These are phyloP conservation scores for Tympanuchus pallidicinctus DNA, from an alignment of 2,113 vertebrate species.

Conservation along the genomic window DNA sequence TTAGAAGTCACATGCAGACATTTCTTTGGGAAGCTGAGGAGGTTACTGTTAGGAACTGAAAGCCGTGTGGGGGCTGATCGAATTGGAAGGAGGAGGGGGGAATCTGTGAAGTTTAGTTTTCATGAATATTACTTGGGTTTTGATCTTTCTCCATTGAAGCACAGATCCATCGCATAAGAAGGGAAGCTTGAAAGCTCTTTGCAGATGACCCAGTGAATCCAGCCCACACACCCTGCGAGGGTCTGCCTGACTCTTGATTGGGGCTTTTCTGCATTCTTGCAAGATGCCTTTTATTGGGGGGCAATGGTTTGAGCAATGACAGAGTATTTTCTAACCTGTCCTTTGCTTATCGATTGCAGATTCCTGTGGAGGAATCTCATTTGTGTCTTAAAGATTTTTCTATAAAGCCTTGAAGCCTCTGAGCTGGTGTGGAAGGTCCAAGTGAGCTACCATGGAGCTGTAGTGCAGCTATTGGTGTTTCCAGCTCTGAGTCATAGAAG, in stretches of 20 bases:
- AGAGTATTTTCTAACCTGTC: neutral
- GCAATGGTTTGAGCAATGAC: neutral
- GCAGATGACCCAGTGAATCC: neutral
- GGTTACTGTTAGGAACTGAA: neutral
- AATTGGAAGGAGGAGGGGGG: neutral
- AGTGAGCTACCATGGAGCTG: neutral
- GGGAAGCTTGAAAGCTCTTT: neutral
- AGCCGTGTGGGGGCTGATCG: neutral
- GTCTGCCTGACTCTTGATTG: neutral
- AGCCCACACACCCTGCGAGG: neutral
- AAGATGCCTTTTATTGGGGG: neutral
- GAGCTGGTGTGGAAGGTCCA: neutral
- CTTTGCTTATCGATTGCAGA: neutral
- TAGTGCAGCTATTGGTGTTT: neutral
- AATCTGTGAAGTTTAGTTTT: neutral
- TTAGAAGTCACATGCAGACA: neutral
- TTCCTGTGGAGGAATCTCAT: neutral
- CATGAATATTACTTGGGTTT: neutral
- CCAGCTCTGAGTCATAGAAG: neutral
- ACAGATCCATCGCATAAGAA: neutral
- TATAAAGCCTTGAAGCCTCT: neutral
- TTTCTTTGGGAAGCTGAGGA: slow-evolving; percentile 2
- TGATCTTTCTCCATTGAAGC: neutral
- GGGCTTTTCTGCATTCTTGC: neutral
- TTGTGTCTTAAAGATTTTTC: neutral